phyloP scores from a whole-genome alignment of 2,113 vertebrate species.

The Grammatotria lemairii region DNA sequence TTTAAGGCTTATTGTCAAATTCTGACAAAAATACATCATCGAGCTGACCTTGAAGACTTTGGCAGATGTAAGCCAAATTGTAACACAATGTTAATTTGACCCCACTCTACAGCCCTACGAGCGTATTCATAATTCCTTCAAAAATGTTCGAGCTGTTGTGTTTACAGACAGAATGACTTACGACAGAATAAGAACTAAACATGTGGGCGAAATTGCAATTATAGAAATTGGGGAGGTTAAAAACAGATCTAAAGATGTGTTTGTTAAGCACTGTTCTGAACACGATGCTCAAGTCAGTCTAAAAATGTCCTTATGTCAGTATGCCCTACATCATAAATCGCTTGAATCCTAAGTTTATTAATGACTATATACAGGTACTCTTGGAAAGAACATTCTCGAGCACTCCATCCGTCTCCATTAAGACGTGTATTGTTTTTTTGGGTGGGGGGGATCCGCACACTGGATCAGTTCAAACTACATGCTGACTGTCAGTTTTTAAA shows the following conservation, averaged over 20 bases:
- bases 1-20: neutral
- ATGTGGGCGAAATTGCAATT: neutral
- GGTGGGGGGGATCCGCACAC: fast-evolving
- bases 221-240: neutral
- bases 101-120: neutral
- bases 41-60: neutral
- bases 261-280: neutral
- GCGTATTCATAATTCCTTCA: neutral
- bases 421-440: neutral
- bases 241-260: neutral
- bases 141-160: neutral
- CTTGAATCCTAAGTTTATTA: neutral
- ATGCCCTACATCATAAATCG: neutral
- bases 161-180: neutral
- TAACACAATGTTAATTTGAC: neutral
- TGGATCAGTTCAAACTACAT: neutral
- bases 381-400: neutral
- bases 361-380: neutral
- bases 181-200: neutral
- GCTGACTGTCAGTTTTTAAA: neutral
- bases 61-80: neutral
- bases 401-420: neutral
- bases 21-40: neutral
- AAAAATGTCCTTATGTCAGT: neutral
- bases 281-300: neutral